Percentiles rank a stretch among this genome's conserved stretches.
phyloP scores from a whole-genome alignment of 2,113 vertebrate genomes.

The Eulacestoma nigropectus region DNA sequence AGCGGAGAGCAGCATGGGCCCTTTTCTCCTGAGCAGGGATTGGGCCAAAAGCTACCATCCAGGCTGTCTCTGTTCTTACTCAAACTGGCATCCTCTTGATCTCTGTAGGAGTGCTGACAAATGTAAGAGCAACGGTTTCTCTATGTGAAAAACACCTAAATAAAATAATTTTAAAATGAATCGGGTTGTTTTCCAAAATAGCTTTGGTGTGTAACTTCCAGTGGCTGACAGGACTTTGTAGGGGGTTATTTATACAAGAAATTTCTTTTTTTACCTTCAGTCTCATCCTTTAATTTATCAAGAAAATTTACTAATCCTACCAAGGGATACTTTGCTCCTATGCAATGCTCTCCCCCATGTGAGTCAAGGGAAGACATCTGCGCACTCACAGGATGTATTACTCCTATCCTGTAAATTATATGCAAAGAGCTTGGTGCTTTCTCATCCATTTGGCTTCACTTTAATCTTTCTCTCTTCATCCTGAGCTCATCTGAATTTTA shows the following conservation, averaged over 20 bases:
- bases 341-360: not conserved
- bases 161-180: not conserved
- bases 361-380: not conserved
- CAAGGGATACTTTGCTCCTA: not conserved
- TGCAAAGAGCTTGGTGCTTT: not conserved
- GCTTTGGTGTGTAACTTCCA: not conserved
- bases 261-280: not conserved
- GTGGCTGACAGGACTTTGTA: not conserved
- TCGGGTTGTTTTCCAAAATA: slow-evolving; percentile 2
- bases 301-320: not conserved
- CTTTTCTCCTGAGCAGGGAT: not conserved
- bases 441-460: not conserved
- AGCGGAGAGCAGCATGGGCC: not conserved
- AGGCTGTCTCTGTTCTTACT: not conserved
- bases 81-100: not conserved
- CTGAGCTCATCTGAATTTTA: not conserved
- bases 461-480: not conserved
- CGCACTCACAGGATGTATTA: not conserved
- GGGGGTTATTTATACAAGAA: not conserved
- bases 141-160: not conserved
- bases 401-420: not conserved
- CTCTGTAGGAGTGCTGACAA: not conserved
- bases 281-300: not conserved
- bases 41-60: not conserved
- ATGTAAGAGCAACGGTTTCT: not conserved